Evolutionary conservation across 2,113 vertebrate species (phyloP).

Genomic region (Scortum barcoo): DNA sequence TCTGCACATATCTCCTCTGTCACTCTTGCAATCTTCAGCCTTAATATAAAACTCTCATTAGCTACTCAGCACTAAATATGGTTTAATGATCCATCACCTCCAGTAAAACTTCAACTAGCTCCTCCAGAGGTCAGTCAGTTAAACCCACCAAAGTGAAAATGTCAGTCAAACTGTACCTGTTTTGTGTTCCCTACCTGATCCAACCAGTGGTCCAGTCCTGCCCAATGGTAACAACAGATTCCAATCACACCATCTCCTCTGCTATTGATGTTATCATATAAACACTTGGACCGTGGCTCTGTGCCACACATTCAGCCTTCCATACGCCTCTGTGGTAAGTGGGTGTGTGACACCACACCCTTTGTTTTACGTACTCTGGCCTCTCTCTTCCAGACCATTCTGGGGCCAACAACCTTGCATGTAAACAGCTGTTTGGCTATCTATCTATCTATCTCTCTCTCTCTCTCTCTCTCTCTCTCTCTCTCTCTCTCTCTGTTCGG

Average conservation of each 20-base stretch:
- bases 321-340: constrained; percentile 24
- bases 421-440: no score
- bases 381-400: constrained; percentile 62
- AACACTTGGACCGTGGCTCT: constrained; percentile 43
- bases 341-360: constrained; percentile 45
- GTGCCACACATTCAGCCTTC: constrained; percentile 41
- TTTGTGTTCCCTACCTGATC: constrained; percentile 44
- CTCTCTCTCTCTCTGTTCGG: no score
- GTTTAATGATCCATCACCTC: constrained; percentile 15
- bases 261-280: constrained; percentile 38
- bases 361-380: constrained; percentile 63
- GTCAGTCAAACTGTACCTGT: constrained; percentile 2
- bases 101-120: background rate
- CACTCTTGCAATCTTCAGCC: constrained; percentile 1
- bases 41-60: background rate
- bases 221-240: constrained; percentile 39
- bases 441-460: no score
- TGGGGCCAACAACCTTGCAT: constrained; percentile 16
- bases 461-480: no score
- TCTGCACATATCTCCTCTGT: constrained; percentile 53
- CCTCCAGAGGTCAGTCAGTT: background rate
- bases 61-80: background rate
- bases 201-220: constrained; percentile 35
- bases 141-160: constrained; percentile 1
- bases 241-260: constrained; percentile 60